Conservation (phyloP, 2,888 invertebrate species). For the Epistrophe grossulariae region DNA sequence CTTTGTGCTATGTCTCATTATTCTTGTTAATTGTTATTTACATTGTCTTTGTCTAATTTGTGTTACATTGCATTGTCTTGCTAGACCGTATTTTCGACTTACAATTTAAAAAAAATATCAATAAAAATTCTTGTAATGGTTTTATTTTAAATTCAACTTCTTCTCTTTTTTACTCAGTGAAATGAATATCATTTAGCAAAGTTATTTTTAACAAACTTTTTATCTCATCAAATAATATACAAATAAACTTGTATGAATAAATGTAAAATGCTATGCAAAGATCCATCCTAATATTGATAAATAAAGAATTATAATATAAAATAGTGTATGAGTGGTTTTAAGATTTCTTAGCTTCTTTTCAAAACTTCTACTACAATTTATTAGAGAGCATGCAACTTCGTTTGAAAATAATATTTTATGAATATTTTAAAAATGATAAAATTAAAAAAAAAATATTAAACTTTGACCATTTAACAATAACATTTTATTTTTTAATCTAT, state of each 20-base stretch:
- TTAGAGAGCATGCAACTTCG: constrained; percentile 57
- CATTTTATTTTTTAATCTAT: constrained; percentile 27
- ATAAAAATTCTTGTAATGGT: constrained; percentile 48
- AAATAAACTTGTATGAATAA: not conserved
- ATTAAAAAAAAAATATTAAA: not conserved
- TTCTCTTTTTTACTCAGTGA: constrained; percentile 59
- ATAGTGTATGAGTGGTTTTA: constrained; percentile 67
- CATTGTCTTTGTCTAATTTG: constrained; percentile 70
- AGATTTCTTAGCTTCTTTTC: constrained; percentile 49
- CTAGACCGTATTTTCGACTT: constrained; percentile 69
- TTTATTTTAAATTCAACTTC: constrained; percentile 57
- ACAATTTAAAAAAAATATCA: constrained; percentile 36
- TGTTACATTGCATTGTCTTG: constrained; percentile 75
- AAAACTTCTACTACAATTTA: constrained; percentile 35
- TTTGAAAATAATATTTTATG: constrained; percentile 27
- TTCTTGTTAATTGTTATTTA: constrained; percentile 75
- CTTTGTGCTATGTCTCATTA: constrained; percentile 76
- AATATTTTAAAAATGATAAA: constrained; percentile 11
- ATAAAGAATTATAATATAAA: constrained; percentile 6
- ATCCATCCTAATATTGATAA: constrained; percentile 30
- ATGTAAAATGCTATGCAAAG: not conserved
- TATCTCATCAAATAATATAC: not conserved
- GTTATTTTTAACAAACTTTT: constrained; percentile 20
- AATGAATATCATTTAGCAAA: constrained; percentile 70
- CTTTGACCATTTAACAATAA: constrained; percentile 36